Evolutionary conservation across 2,888 invertebrate genomes (phyloP), one percentile per base, ranked within the genome.

Genomic region (Drosophila tanythrix): DNA sequence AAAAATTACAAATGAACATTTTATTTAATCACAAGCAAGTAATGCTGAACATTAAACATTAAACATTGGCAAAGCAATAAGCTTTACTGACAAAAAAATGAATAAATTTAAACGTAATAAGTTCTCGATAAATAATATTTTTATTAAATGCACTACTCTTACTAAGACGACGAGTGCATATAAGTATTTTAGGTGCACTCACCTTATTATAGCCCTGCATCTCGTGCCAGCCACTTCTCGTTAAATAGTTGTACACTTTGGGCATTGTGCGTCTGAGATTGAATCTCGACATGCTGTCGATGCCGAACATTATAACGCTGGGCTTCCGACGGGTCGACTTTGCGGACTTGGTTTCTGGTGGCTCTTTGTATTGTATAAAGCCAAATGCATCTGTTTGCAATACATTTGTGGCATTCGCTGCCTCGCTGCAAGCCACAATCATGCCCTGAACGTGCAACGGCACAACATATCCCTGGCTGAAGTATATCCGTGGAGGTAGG

Each of bases 211-310:
- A 97, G 2, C 97, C 97, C 81, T 95, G 94, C 90, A 96, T 94
- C 69, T 95, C 95, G 38, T 96, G 93, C 94, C 96, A 97, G 61
- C 94, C 95, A 1, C 18, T 64, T 7, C 95, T 93, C 21, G 94
- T 92, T 25, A 98, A 93, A 88, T 95, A 95, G 3, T 94, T 92
- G 13, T 94, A 93, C 0, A 97, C 97, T 85, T 94, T 94, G 0
- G 96, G 96, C 95, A 98, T 95, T 2, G 96, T 95, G 51, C 97
- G 94, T 13, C 95, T 94, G 68, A 97, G 94, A 88, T 98, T 97
- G 48, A 96, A 94, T 68, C 97, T 93, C 0, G 98, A 98, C 81
- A 98, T 95, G 31, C 96, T 96, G 90, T 98, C 98, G 81, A 98
- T 95, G 29, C 98, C 98, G 31, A 98, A 92, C 90, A 98, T 93